Evolutionary conservation across 1,140 invertebrate genomes (phyloP).

Genomic region (Drosophila auraria): DNA sequence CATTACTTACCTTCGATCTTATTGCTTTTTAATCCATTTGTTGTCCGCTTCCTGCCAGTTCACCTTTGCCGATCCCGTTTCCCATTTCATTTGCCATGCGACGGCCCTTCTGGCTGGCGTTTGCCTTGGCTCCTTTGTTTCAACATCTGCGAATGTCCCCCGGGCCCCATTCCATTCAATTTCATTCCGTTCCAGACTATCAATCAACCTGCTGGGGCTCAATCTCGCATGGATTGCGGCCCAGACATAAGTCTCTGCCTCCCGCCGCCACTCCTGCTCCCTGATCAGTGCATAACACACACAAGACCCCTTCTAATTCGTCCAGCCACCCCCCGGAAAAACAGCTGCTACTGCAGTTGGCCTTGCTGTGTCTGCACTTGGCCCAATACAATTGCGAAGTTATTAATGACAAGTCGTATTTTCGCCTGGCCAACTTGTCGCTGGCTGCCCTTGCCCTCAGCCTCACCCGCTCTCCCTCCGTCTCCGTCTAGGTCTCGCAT

Average conservation of each 20-base stretch:
- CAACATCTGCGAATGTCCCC: conserved; percentile 14
- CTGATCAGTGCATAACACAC: conserved; percentile 13
- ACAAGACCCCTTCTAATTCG: background rate
- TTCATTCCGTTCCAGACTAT: conserved; percentile 43
- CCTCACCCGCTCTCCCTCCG: background rate
- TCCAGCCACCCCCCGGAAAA: background rate
- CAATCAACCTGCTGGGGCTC: conserved; percentile 39
- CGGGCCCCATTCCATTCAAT: conserved; percentile 47
- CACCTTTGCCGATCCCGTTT: background rate
- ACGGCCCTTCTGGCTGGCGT: background rate
- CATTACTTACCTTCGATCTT: background rate
- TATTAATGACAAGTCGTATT: conserved; percentile 77
- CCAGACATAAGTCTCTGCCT: conserved; percentile 36
- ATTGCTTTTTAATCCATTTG: background rate
- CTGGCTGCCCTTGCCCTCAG: background rate
- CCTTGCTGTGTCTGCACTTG: conserved; percentile 39
- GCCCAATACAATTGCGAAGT: conserved; percentile 68
- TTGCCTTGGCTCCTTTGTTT: conserved; percentile 12
- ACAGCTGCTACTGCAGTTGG: conserved; percentile 45
- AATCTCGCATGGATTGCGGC: conserved; percentile 30
- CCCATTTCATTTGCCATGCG: conserved; percentile 3
- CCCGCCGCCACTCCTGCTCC: background rate
- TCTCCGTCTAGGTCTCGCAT: background rate
- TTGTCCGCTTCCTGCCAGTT: background rate
- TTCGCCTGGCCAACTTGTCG: conserved; percentile 52